Base-by-base conservation (phyloP, 2,888 invertebrate species). In the Tribolium freemani region DNA sequence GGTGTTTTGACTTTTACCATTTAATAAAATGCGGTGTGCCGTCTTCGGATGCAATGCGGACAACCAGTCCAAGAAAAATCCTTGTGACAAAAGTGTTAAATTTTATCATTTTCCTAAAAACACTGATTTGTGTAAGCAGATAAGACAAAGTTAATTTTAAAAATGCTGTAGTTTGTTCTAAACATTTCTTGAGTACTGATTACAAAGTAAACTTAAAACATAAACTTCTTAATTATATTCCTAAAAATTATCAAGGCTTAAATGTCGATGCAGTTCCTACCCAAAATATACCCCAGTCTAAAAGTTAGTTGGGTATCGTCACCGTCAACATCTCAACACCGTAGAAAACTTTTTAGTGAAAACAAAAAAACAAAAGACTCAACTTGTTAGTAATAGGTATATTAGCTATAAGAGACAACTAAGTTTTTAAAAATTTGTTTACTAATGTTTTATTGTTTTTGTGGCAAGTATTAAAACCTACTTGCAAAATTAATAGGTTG, bases 11-110 rank as follows among this genome's bases (percentile, higher is more conserved):
- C n/a, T n/a, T n/a, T n/a, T n/a, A n/a, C n/a, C n/a, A n/a, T n/a
- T n/a, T n/a, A n/a, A n/a, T n/a, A 31, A 31, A 48, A 53, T 53
- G 53, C 16, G 53, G 53, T 53, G 53, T 53, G 53, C 53, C 3
- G 16, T 53, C 1, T 53, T 53, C 5, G n/a, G 53, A 4, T 53
- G 16, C 1, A 53, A 5, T 21, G 1, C 53, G 1, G 16, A 53
- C 20, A 53, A 53, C 13, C 53, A 53, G 16, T 53, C 53, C 5
- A 16, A 53, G 16, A 21, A 20, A 13, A n/a, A 20, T 16, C 16
- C 16, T 16, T 16, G 16, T 2, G 16, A 16, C 16, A 16, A 16
- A 16, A 16, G 2, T 2, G 2, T 16, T 16, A 16, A 16, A 16
- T 16, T 16, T 16, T 16, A 1, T 16, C 16, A 16, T 2, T 53